Evolutionary conservation across 2,888 invertebrate species (phyloP).

Genomic region (Meteorus cinctellus): DNA sequence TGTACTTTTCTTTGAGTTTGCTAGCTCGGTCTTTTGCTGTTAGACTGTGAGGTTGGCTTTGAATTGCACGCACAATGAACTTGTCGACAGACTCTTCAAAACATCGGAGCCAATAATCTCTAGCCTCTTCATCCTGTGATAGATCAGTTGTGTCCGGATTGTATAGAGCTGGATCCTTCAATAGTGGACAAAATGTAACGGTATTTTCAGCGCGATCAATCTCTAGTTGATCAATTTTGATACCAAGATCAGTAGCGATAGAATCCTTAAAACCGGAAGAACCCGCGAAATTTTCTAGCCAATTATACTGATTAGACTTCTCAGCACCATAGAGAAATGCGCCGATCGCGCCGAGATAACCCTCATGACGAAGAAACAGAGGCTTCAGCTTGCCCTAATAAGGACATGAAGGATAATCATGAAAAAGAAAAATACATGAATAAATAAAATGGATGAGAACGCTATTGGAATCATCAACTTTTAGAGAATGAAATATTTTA

Average conservation of each 20-base stretch:
- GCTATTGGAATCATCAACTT: not conserved
- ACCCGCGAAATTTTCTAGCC: slow-evolving; percentile 82
- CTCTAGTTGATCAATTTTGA: slow-evolving; percentile 70
- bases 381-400: slow-evolving; percentile 77
- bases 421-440: slow-evolving; percentile 18
- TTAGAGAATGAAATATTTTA: slow-evolving; percentile 6
- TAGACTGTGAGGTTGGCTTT: slow-evolving; percentile 84
- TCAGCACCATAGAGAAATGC: slow-evolving; percentile 81
- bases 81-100: slow-evolving; percentile 90
- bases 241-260: slow-evolving; percentile 69
- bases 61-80: slow-evolving; percentile 87
- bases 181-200: slow-evolving; percentile 82
- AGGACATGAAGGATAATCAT: slow-evolving; percentile 12
- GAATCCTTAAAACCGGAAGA: slow-evolving; percentile 78
- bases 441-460: not conserved
- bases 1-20: slow-evolving; percentile 88
- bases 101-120: slow-evolving; percentile 92
- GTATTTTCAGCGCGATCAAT: slow-evolving; percentile 74
- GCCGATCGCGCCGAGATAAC: slow-evolving; percentile 82
- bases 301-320: slow-evolving; percentile 78
- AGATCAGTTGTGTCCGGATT: slow-evolving; percentile 95
- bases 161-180: slow-evolving; percentile 86
- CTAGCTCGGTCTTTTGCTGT: slow-evolving; percentile 87
- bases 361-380: slow-evolving; percentile 81
- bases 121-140: slow-evolving; percentile 87